Evolutionary conservation across 2,888 invertebrate species (phyloP).

Genomic region (Pristionchus arcanus): DNA sequence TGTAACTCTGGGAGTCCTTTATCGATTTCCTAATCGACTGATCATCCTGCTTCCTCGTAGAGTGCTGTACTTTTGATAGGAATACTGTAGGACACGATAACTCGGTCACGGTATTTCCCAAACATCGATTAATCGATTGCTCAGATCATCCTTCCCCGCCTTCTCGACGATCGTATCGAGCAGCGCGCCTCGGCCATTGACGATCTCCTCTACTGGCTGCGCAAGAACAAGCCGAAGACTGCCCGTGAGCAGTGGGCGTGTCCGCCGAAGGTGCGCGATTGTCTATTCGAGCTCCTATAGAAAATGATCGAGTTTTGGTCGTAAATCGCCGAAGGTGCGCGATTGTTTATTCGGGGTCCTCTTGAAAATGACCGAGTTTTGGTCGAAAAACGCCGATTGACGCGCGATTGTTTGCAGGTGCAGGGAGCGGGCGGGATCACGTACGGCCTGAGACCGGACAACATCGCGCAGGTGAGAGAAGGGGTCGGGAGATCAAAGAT

Average conservation of each 20-base stretch:
- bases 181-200: constrained; percentile 59
- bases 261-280: constrained; percentile 57
- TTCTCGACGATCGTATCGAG: constrained; percentile 60
- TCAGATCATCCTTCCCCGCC: constrained; percentile 58
- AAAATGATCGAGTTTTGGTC: not conserved
- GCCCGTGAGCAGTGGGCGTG: constrained; percentile 57
- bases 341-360: not conserved
- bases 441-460: constrained; percentile 52
- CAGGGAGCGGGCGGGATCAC: constrained; percentile 13
- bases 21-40: too few species aligned
- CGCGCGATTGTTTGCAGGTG: constrained; percentile 28
- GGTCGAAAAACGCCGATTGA: not conserved
- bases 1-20: too few species aligned
- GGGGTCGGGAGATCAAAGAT: not conserved
- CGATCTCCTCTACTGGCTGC: constrained; percentile 61
- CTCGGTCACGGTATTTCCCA: too few species aligned
- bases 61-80: not conserved
- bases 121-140: not conserved
- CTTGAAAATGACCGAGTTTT: not conserved
- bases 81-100: too few species aligned
- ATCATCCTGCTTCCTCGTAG: too few species aligned
- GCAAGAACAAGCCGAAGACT: constrained; percentile 65
- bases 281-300: not conserved
- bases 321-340: constrained; percentile 57
- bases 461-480: constrained; percentile 41